These are phyloP conservation scores for Drosophila littoralis DNA, from an alignment of 1,140 invertebrate species.

Conservation along the genomic window DNA sequence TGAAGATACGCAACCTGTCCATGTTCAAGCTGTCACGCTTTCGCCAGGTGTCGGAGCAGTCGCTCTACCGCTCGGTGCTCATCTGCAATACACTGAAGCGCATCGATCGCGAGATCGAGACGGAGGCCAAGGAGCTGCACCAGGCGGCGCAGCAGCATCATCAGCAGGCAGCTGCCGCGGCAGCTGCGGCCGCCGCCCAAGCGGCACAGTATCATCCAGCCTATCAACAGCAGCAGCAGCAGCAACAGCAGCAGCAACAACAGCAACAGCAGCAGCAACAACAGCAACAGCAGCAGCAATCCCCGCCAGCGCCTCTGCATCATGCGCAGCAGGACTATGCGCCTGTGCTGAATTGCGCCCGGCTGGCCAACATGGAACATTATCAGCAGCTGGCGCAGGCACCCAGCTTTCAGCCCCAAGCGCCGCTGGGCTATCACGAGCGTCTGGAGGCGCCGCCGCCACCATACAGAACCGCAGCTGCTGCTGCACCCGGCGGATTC, in stretches of 20 bases:
- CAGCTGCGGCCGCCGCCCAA: conserved; percentile 64
- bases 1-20: conserved; percentile 95
- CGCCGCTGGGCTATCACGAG: conserved; percentile 43
- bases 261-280: conserved; percentile 50
- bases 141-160: conserved; percentile 83
- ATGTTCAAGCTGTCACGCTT: conserved; percentile 96
- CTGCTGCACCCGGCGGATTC: conserved; percentile 31
- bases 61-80: conserved; percentile 95
- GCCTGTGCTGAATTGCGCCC: conserved; percentile 74
- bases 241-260: conserved; percentile 51
- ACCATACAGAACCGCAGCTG: conserved; percentile 42
- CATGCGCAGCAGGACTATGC: conserved; percentile 74
- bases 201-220: conserved; percentile 72
- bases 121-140: conserved; percentile 87
- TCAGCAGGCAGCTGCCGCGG: conserved; percentile 67
- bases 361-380: conserved; percentile 78
- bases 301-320: conserved; percentile 55
- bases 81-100: conserved; percentile 96
- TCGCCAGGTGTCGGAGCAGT: conserved; percentile 94
- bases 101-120: conserved; percentile 95
- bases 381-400: conserved; percentile 68
- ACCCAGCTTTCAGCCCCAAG: conserved; percentile 57
- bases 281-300: conserved; percentile 60
- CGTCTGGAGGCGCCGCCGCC: conserved; percentile 81
- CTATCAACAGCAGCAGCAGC: conserved; percentile 56